Evolutionary conservation across 2,797 vertebrate species (phyloP).

Genomic region (Gephyroberyx darwinii): DNA sequence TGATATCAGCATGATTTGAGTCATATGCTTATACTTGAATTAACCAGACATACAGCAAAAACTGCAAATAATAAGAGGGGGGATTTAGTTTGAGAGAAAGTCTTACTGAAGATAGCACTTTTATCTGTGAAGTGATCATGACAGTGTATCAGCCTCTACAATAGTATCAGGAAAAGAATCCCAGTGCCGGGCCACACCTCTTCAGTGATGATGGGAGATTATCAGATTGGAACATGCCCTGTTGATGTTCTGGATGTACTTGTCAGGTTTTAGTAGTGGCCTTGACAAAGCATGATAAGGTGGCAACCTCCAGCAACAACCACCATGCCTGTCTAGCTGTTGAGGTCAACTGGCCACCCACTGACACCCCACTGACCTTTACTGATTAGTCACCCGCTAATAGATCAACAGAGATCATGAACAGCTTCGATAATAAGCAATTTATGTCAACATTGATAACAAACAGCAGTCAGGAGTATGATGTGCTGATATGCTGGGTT

Average conservation of each 20-base stretch:
- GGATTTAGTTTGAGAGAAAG: background rate
- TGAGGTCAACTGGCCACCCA: slow-evolving; percentile 34
- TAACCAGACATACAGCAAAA: background rate
- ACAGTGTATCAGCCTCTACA: slow-evolving; percentile 3
- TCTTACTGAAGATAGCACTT: slow-evolving; percentile 7
- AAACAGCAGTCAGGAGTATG: slow-evolving; percentile 18
- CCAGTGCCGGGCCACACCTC: slow-evolving; percentile 13
- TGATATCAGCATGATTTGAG: slow-evolving; percentile 13
- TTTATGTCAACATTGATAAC: slow-evolving; percentile 48
- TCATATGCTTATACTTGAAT: slow-evolving; percentile 6
- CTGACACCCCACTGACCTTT: slow-evolving; percentile 36
- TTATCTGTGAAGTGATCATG: background rate
- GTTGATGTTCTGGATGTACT: slow-evolving; percentile 64
- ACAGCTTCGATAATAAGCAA: slow-evolving; percentile 58
- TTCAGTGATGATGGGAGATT: slow-evolving; percentile 54
- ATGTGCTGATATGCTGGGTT: slow-evolving; percentile 36
- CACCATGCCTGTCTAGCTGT: slow-evolving; percentile 25
- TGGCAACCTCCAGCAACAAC: slow-evolving; percentile 50
- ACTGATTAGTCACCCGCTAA: slow-evolving; percentile 59
- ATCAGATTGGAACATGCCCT: slow-evolving; percentile 63
- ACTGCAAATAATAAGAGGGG: background rate
- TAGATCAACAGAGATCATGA: slow-evolving; percentile 58
- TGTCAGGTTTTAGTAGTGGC: slow-evolving; percentile 62
- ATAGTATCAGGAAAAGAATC: slow-evolving; percentile 6
- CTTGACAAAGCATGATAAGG: slow-evolving; percentile 63